Base-by-base conservation (phyloP, 2,113 vertebrate genomes). In the Penelope pileata region DNA sequence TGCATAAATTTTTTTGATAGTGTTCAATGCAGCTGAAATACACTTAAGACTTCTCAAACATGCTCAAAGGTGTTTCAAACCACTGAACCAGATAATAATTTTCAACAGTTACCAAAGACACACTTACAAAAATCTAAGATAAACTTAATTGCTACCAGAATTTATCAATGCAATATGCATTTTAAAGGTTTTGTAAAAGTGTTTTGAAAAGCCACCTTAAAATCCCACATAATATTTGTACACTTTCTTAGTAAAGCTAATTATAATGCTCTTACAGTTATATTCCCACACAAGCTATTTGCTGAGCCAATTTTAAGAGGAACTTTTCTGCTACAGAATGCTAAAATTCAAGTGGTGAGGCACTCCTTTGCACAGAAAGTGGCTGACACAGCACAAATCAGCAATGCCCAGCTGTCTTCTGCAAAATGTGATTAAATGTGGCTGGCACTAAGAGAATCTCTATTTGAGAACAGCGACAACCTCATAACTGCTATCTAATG, bases 41-140 rank as follows among this genome's bases (percentile, higher is more conserved):
- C 75, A 84, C 12, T 79, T 89, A 83, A 97, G 86, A 94, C 78
- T 97, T 95, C 96, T 69, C 85, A 91, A 91, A 96, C 34, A 82
- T 29, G 42, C 79, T 82, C 82, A 88, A 92, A 97, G 84, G 77
- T 84, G 75, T 95, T 98, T 97, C 95, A 95, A 97, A 94, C 79
- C 94, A 97, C 81, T 64, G 96, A 98, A 97, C 93, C 91, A 97
- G 68, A 90, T 94, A 97, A 97, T 98, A 80, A 96, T 95, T 93
- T 97, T 95, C 48, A 96, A 91, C 42, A 0, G 18, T 95, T 96
- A 97, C 63, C 54, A 86, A 96, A 95, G 88, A 91, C 88, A 96
- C 78, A 88, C 91, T 97, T 93, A 96, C 86, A 91, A 95, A 96
- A 92, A 40, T 45, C 63, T 73, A 51, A 91, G 91, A 95, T 86